phyloP scores from a whole-genome alignment of 2,797 vertebrate genomes.

The Notamacropus eugenii region DNA sequence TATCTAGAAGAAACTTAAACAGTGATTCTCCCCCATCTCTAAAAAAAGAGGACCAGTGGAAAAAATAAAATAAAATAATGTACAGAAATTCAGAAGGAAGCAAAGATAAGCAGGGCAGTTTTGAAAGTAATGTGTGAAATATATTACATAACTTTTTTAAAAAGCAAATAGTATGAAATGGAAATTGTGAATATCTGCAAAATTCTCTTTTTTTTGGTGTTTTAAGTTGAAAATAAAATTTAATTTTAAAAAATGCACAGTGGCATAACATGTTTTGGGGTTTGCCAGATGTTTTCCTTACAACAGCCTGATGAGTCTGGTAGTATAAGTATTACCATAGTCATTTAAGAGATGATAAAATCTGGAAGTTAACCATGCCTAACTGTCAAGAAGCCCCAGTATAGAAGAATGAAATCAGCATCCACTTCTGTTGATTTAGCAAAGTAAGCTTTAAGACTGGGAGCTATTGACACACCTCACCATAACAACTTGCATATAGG shows the following conservation, averaged over 20 bases:
- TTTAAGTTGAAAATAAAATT: background rate
- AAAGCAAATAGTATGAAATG: background rate
- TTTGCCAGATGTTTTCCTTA: background rate
- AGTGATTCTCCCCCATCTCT: background rate
- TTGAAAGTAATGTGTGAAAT: background rate
- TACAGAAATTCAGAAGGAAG: background rate
- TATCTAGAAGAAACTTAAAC: background rate
- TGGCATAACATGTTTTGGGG: background rate
- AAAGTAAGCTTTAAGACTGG: slow-evolving; percentile 5
- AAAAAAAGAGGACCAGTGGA: background rate
- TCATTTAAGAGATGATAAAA: background rate
- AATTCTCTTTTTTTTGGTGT: background rate
- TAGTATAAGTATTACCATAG: background rate
- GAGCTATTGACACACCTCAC: slow-evolving; percentile 9
- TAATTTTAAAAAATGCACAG: background rate
- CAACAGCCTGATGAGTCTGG: background rate
- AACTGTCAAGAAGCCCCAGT: slow-evolving; percentile 2
- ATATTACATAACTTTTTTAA: background rate
- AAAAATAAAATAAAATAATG: background rate
- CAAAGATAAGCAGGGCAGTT: background rate
- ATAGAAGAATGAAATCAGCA: background rate
- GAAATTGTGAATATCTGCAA: background rate
- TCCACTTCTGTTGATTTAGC: background rate
- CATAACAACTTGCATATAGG: background rate
- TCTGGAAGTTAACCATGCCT: background rate